These are phyloP conservation scores for Pagrus major DNA, from an alignment of 2,113 vertebrate genomes.

Conservation along the genomic window DNA sequence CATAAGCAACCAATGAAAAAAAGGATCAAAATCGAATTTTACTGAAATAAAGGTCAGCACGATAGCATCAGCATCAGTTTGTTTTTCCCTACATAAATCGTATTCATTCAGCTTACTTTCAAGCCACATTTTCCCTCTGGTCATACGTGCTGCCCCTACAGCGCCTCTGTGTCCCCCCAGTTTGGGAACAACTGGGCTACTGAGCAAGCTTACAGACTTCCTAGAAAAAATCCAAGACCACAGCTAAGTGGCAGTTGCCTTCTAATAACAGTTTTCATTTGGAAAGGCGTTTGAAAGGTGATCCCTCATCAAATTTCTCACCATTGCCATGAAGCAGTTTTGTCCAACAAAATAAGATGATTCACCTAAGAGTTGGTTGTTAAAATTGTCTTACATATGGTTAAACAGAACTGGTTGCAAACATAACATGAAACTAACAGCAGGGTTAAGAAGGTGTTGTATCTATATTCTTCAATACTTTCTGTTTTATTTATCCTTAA, in stretches of 20 bases:
- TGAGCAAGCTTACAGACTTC: constrained; percentile 1
- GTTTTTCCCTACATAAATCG: no score
- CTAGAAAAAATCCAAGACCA: constrained; percentile 44
- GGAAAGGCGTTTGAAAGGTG: constrained; percentile 38
- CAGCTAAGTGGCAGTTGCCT: constrained; percentile 62
- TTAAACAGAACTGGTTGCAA: background rate
- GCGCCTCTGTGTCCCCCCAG: no score
- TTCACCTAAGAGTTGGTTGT: background rate
- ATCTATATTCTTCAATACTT: background rate
- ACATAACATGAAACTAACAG: background rate
- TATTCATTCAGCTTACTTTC: no score
- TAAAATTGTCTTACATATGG: background rate
- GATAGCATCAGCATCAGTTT: no score
- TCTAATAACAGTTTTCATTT: constrained; percentile 57
- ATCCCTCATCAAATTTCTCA: constrained; percentile 25
- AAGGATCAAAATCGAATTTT: no score
- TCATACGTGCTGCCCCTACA: no score
- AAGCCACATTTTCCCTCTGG: no score
- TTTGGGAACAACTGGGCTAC: background rate
- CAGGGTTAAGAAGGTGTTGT: background rate
- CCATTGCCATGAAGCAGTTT: constrained; percentile 11
- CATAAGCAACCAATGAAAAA: no score
- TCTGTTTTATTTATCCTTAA: background rate
- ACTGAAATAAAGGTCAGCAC: no score
- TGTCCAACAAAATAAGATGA: constrained; percentile 15